phyloP scores from a whole-genome alignment of 2,888 invertebrate genomes.

The Drosophila nr. perissopoda region DNA sequence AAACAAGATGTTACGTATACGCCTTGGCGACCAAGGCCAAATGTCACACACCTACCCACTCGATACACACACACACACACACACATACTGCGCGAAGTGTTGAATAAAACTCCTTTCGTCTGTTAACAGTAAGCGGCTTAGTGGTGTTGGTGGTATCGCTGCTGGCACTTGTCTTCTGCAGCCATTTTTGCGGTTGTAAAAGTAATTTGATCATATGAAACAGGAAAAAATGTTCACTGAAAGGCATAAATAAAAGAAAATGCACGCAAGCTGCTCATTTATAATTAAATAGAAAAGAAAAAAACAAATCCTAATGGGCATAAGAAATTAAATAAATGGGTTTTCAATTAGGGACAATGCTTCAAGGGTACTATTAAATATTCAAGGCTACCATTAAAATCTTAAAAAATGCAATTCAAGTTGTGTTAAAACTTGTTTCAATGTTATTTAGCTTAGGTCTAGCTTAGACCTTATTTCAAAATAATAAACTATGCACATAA shows the following conservation, averaged over 20 bases:
- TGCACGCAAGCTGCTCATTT: conserved; percentile 55
- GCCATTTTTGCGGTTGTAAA: conserved; percentile 61
- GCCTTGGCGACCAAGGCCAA: conserved; percentile 63
- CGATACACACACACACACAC: conserved; percentile 3
- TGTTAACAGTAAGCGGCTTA: conserved; percentile 72
- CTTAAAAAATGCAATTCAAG: not conserved
- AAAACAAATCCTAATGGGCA: conserved; percentile 54
- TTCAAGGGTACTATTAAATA: not conserved
- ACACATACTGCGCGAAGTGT: conserved; percentile 9
- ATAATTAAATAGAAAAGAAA: conserved; percentile 66
- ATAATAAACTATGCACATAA: not conserved
- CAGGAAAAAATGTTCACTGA: conserved; percentile 18
- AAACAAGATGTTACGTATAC: conserved; percentile 70
- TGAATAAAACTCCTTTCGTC: conserved; percentile 47
- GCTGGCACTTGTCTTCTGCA: conserved; percentile 44
- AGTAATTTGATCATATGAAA: conserved; percentile 76
- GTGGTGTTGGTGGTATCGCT: conserved; percentile 62
- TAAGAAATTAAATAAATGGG: conserved; percentile 55
- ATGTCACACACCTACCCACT: conserved; percentile 57
- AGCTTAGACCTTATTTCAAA: not conserved
- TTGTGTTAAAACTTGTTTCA: not conserved
- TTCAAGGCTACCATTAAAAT: not conserved
- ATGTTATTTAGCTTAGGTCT: not conserved
- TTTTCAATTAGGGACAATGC: conserved; percentile 28
- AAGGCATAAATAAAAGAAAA: conserved; percentile 11